These are phyloP conservation scores for Drosophila neoperkinsi DNA, from an alignment of 2,888 invertebrate genomes.

Conservation along the genomic window DNA sequence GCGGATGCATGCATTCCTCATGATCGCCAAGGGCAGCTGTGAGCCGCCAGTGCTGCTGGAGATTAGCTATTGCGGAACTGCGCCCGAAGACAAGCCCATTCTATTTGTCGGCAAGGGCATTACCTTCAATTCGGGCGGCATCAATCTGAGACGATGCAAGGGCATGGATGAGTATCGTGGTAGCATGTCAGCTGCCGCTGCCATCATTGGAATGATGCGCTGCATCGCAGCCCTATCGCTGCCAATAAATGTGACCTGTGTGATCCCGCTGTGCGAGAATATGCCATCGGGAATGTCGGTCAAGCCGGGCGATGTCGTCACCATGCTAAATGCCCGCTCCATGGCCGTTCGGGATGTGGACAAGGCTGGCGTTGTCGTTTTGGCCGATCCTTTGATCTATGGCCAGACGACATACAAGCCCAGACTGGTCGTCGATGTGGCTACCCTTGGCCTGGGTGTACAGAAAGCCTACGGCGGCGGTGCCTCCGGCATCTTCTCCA, in stretches of 20 bases:
- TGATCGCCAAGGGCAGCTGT: slow-evolving; percentile 85
- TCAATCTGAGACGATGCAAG: slow-evolving; percentile 72
- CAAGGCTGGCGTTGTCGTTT: slow-evolving; percentile 91
- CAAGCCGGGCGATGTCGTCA: slow-evolving; percentile 86
- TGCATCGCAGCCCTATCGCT: slow-evolving; percentile 86
- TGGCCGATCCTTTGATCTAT: slow-evolving; percentile 93
- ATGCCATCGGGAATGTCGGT: slow-evolving; percentile 87
- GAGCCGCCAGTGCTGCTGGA: slow-evolving; percentile 87
- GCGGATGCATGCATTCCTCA: slow-evolving; percentile 86
- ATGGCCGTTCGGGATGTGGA: slow-evolving; percentile 86
- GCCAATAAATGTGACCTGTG: slow-evolving; percentile 86
- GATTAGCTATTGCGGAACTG: slow-evolving; percentile 86
- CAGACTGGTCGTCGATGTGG: slow-evolving; percentile 87
- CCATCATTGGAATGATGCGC: slow-evolving; percentile 86
- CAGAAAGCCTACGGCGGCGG: slow-evolving; percentile 86
- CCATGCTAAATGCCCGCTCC: slow-evolving; percentile 86
- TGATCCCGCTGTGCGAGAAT: slow-evolving; percentile 85
- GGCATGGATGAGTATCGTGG: slow-evolving; percentile 85
- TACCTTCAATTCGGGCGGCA: slow-evolving; percentile 86
- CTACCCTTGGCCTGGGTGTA: slow-evolving; percentile 86
- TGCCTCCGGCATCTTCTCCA: slow-evolving; percentile 87
- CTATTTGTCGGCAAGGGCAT: slow-evolving; percentile 87
- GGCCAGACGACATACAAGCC: slow-evolving; percentile 88
- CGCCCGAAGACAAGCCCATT: slow-evolving; percentile 85
- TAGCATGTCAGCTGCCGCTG: slow-evolving; percentile 88